Percentiles rank a stretch among this genome's conserved stretches.
phyloP scores from a whole-genome alignment of 2,888 invertebrate species.

The Chloromyia formosa region DNA sequence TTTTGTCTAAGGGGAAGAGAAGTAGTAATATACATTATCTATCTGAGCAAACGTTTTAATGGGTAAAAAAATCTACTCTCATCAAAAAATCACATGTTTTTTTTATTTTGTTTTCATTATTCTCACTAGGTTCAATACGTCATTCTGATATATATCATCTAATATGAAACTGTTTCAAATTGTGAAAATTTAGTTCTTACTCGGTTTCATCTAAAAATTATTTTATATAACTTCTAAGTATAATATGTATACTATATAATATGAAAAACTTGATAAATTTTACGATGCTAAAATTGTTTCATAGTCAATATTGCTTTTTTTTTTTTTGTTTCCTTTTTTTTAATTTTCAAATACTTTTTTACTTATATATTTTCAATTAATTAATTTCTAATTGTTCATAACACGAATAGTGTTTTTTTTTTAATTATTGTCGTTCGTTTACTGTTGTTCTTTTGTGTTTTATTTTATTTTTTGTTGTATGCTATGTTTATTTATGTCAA shows the following conservation, averaged over 20 bases:
- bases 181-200: not conserved
- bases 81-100: slow-evolving; percentile 34
- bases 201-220: slow-evolving; percentile 10
- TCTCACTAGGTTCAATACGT: not conserved
- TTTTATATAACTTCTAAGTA: slow-evolving; percentile 28
- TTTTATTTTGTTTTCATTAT: not conserved
- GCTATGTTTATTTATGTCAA: not conserved
- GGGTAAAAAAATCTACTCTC: slow-evolving; percentile 26
- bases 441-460: slow-evolving; percentile 11
- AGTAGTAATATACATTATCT: not conserved
- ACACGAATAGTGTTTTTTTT: slow-evolving; percentile 36
- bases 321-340: not conserved
- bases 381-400: slow-evolving; percentile 15
- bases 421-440: slow-evolving; percentile 38
- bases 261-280: slow-evolving; percentile 36
- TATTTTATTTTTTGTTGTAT: not conserved
- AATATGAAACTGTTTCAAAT: slow-evolving; percentile 33
- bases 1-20: not conserved
- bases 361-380: not conserved
- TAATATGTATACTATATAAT: slow-evolving; percentile 11
- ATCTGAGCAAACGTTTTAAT: slow-evolving; percentile 35
- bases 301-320: slow-evolving; percentile 39
- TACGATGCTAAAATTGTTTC: slow-evolving; percentile 32
- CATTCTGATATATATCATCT: not conserved
- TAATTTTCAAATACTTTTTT: not conserved